phyloP scores from a whole-genome alignment of 2,888 invertebrate genomes.

The Gortyna flavago region DNA sequence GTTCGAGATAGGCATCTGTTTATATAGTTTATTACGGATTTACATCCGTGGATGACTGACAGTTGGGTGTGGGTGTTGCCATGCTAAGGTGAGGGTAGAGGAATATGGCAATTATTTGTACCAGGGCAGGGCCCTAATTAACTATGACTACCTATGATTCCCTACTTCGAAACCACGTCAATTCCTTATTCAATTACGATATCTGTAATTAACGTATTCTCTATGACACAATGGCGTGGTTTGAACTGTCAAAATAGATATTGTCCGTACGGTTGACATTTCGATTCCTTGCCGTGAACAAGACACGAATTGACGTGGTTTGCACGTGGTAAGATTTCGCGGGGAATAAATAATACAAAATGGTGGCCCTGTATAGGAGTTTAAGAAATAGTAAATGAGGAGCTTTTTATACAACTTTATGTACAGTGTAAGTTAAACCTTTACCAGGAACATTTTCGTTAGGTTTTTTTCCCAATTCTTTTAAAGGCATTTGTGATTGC shows the following conservation, averaged over 20 bases:
- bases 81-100: constrained; percentile 1
- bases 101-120: constrained; percentile 26
- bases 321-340: neutral
- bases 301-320: too few relatives aligned
- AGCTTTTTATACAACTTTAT: too few relatives aligned
- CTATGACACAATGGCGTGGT: neutral
- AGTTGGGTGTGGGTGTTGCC: constrained; percentile 35
- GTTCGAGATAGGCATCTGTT: constrained; percentile 57
- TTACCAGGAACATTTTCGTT: neutral
- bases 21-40: constrained; percentile 54
- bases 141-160: neutral
- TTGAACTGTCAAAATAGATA: neutral
- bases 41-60: constrained; percentile 35
- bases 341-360: neutral
- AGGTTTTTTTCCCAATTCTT: neutral
- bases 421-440: neutral
- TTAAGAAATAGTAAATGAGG: neutral
- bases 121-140: neutral
- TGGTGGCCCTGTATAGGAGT: neutral
- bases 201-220: neutral
- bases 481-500: neutral
- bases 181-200: neutral
- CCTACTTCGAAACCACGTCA: neutral
- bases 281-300: neutral
- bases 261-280: neutral